phyloP scores from a whole-genome alignment of 2,113 vertebrate genomes.

The Gopherus flavomarginatus region DNA sequence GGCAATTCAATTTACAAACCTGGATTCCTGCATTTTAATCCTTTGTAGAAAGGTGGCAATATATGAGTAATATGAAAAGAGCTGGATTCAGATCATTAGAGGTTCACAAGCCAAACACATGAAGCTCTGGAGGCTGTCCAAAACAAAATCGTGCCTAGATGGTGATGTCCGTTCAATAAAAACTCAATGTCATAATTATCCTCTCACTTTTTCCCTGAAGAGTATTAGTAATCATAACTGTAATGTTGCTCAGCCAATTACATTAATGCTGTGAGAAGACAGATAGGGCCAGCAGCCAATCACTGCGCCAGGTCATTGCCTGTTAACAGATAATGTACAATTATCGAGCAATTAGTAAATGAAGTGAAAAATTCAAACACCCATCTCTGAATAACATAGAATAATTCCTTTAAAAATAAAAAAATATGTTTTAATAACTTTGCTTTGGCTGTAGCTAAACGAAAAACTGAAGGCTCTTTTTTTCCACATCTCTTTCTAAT shows the following conservation, averaged over 20 bases:
- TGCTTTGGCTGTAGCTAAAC: conserved; percentile 16
- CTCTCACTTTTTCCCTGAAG: conserved; percentile 67
- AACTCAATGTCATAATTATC: conserved; percentile 76
- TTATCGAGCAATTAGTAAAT: conserved; percentile 66
- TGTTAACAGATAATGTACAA: conserved; percentile 51
- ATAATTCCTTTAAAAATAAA: conserved; percentile 64
- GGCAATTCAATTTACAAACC: conserved; percentile 81
- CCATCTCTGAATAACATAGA: conserved; percentile 41
- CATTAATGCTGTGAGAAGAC: conserved; percentile 48
- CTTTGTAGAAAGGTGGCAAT: conserved; percentile 76
- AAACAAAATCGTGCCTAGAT: conserved; percentile 76
- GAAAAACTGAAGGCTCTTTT: conserved; percentile 17
- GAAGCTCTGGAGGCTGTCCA: conserved; percentile 77
- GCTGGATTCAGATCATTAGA: conserved; percentile 79
- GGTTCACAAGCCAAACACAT: conserved; percentile 79
- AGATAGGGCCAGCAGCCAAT: conserved; percentile 65
- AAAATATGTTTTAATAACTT: conserved; percentile 57
- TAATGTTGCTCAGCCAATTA: conserved; percentile 56
- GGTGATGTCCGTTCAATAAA: conserved; percentile 77
- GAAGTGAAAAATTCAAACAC: conserved; percentile 59
- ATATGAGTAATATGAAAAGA: conserved; percentile 76
- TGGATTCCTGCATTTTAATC: conserved; percentile 79
- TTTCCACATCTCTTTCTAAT: conserved; percentile 34
- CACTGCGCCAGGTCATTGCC: conserved; percentile 58
- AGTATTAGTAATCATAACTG: conserved; percentile 55